Evolutionary conservation across 1,140 invertebrate genomes (phyloP), one percentile per base, ranked within the genome.

Genomic region (Polypedilum pembai): DNA sequence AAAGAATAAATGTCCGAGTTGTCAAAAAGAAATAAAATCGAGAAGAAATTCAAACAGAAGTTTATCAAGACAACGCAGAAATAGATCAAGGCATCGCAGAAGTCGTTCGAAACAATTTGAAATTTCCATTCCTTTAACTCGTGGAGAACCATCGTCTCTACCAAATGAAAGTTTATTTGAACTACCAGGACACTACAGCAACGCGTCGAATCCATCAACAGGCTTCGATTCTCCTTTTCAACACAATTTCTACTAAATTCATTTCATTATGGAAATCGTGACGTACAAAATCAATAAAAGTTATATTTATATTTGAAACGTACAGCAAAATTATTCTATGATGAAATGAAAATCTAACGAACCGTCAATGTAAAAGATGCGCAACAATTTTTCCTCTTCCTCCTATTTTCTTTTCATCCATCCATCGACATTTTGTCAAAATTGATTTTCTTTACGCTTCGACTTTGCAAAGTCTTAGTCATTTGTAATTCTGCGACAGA

Each of bases 351-450:
- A 15, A 15, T 56, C 45, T 56, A 56, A 56, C 45, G 45, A 56
- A 56, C 45, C 45, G n/a, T 56, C n/a, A n/a, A 56, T n/a, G 45
- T n/a, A n/a, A 56, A n/a, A 56, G 45, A 56, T 56, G n/a, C 45
- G 45, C 45, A 56, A 56, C 45, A 56, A 56, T 56, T 56, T 56
- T 56, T n/a, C n/a, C n/a, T 33, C 24, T 56, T n/a, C 45, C 12
- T 56, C 8, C 45, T n/a, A 15, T 15, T n/a, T n/a, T n/a, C n/a
- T 56, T n/a, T 56, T 12, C 7, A 56, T 12, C 45, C 7, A 56
- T 12, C 45, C n/a, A 56, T 56, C 45, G 45, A 56, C n/a, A 56
- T 56, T n/a, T 56, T 56, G 12, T 56, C 45, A 56, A 56, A 56
- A 56, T 56, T 56, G 45, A 56, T 56, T 56, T 56, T 56, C n/a